phyloP scores from a whole-genome alignment of 2,888 invertebrate species.

The Galerucella nymphaeae region DNA sequence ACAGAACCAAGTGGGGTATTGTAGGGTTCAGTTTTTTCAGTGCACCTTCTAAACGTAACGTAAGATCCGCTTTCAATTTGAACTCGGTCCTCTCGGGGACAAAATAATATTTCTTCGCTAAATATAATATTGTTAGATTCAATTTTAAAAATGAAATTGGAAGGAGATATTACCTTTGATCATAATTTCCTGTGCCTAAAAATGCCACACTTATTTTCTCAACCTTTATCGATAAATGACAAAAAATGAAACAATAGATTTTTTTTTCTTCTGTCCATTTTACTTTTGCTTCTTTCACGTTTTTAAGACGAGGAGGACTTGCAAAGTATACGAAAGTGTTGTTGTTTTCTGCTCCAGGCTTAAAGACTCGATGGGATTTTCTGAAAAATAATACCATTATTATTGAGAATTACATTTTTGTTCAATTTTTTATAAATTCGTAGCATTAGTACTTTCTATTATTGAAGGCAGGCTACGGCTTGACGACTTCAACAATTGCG shows the following conservation, averaged over 20 bases:
- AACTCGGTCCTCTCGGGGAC: slow-evolving; percentile 47
- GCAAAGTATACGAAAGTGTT: slow-evolving; percentile 58
- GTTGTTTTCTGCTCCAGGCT: slow-evolving; percentile 31
- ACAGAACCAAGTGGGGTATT: slow-evolving; percentile 6
- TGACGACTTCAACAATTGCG: no score
- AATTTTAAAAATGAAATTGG: no score
- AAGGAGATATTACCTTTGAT: slow-evolving; percentile 44
- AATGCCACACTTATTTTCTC: slow-evolving; percentile 50
- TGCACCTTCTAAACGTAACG: slow-evolving; percentile 46
- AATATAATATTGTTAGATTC: slow-evolving; percentile 42
- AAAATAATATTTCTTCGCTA: slow-evolving; percentile 49
- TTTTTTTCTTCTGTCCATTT: slow-evolving; percentile 57
- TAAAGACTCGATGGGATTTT: slow-evolving; percentile 29
- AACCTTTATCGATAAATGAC: slow-evolving; percentile 53
- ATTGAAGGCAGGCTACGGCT: no score
- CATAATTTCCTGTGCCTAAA: slow-evolving; percentile 43
- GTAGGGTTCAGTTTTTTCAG: background rate
- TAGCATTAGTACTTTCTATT: no score
- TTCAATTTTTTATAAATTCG: no score
- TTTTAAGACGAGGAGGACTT: slow-evolving; percentile 52
- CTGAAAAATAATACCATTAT: slow-evolving; percentile 25
- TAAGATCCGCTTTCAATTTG: slow-evolving; percentile 56
- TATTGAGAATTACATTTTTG: no score
- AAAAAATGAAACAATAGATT: slow-evolving; percentile 54
- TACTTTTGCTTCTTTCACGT: slow-evolving; percentile 56